Percentiles rank a stretch among this genome's conserved stretches.
phyloP scores from a whole-genome alignment of 2,113 vertebrate genomes.

The Meleagris gallopavo region DNA sequence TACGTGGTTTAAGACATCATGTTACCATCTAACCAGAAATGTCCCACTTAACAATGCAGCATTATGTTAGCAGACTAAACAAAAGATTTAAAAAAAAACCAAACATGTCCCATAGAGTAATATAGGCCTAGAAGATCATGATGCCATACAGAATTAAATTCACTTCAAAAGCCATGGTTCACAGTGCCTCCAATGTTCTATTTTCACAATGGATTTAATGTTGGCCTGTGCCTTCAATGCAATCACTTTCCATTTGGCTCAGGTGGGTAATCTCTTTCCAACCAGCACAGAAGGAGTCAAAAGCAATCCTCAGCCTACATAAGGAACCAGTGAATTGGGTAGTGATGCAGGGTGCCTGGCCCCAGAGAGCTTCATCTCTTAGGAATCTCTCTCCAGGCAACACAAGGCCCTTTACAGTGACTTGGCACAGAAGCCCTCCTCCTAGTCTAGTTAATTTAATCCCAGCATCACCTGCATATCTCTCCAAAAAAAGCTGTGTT shows the following conservation, averaged over 20 bases:
- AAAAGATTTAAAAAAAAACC: background rate
- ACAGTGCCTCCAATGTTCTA: background rate
- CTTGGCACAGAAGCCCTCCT: background rate
- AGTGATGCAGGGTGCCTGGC: background rate
- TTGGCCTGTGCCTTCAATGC: background rate
- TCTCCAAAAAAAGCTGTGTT: background rate
- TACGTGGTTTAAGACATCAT: background rate
- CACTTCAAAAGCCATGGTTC: background rate
- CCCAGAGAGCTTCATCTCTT: background rate
- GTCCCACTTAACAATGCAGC: background rate
- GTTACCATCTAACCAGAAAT: background rate
- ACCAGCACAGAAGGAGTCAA: background rate
- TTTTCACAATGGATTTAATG: background rate
- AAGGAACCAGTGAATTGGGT: background rate
- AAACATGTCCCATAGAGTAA: background rate
- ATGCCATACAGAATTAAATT: background rate
- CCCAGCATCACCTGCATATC: accelerated
- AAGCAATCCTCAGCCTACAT: accelerated
- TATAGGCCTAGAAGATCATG: background rate
- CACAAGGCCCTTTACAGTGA: background rate
- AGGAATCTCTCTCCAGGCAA: background rate
- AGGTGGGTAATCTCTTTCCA: background rate
- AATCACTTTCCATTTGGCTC: background rate
- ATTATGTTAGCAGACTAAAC: background rate
- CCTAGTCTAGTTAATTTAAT: background rate